Percentiles rank a stretch among this genome's conserved stretches.
These are phyloP conservation scores for Cyclophora punctaria DNA, from an alignment of 2,888 invertebrate species.

Conservation along the genomic window DNA sequence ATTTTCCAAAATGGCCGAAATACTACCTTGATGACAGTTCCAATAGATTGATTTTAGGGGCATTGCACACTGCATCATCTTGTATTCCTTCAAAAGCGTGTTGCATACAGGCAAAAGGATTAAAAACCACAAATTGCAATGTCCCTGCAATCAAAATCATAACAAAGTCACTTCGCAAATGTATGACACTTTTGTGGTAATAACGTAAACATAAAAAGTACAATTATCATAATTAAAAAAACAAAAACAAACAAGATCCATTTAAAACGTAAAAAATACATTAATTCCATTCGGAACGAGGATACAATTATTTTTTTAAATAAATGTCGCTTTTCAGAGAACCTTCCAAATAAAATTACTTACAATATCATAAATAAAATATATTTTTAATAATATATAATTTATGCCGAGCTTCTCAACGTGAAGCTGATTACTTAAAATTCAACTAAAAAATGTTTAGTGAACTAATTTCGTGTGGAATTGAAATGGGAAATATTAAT, in stretches of 20 bases:
- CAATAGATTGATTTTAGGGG: no score
- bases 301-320: slow-evolving; percentile 2
- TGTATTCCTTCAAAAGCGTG: no score
- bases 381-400: slow-evolving; percentile 35
- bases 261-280: neutral
- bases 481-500: slow-evolving; percentile 46
- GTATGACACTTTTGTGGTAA: no score
- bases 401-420: slow-evolving; percentile 43
- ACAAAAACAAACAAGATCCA: neutral
- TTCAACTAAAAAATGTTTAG: slow-evolving; percentile 42
- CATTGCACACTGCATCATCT: no score
- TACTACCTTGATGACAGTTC: no score
- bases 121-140: no score
- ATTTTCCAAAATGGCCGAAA: no score
- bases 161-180: neutral
- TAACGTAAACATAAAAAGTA: no score
- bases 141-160: neutral
- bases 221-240: no score
- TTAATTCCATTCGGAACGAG: slow-evolving; percentile 2
- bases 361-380: slow-evolving; percentile 28
- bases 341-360: slow-evolving; percentile 6
- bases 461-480: slow-evolving; percentile 53
- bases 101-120: no score
- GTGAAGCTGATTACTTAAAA: slow-evolving; percentile 48
- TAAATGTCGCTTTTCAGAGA: neutral